phyloP scores from a whole-genome alignment of 2,113 vertebrate genomes.

The Hippocampus barbouri region DNA sequence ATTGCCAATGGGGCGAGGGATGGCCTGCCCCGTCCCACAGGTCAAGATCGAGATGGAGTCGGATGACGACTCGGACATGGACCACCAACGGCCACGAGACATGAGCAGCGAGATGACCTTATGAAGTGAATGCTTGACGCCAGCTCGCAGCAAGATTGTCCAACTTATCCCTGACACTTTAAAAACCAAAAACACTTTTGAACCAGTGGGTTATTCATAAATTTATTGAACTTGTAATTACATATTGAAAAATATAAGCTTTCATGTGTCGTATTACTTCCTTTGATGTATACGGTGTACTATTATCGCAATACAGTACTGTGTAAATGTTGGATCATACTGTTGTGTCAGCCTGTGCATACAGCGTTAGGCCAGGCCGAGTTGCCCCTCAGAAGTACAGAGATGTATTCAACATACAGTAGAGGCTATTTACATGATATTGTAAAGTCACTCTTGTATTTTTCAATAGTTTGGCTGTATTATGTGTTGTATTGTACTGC shows the following conservation, averaged over 20 bases:
- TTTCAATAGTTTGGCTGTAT: neutral
- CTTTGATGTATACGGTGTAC: neutral
- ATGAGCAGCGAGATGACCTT: conserved; percentile 85
- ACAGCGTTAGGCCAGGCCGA: neutral
- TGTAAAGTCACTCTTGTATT: neutral
- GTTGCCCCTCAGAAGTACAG: neutral
- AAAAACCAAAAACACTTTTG: neutral
- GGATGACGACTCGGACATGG: conserved; percentile 81
- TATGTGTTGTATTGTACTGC: neutral
- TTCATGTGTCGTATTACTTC: neutral
- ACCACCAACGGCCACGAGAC: conserved; percentile 75
- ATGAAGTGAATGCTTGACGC: conserved; percentile 48
- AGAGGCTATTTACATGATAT: neutral
- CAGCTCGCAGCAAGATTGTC: neutral
- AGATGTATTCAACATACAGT: neutral
- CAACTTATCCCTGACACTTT: neutral
- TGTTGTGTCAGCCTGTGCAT: neutral
- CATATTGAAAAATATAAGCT: neutral
- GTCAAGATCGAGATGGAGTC: conserved; percentile 98
- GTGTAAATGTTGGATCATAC: neutral
- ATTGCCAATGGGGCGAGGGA: conserved; percentile 73
- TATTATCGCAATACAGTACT: neutral
- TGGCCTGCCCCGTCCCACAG: conserved; percentile 82
- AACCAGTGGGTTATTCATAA: neutral
- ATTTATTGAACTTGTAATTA: neutral